Base-by-base conservation (phyloP, 2,113 vertebrate genomes). In the Morphnarchus princeps region DNA sequence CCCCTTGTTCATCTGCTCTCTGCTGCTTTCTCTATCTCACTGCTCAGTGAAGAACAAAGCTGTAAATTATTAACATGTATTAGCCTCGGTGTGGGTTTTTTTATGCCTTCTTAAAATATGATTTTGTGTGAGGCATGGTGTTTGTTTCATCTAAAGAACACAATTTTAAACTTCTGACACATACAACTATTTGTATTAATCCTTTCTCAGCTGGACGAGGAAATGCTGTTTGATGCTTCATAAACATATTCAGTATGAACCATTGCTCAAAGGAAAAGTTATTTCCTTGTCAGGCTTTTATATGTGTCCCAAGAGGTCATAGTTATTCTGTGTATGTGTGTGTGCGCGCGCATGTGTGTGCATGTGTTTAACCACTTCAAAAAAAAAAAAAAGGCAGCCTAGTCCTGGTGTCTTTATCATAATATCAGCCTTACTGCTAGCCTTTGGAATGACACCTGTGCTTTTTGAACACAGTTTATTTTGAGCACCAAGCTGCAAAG, bases 321-420 rank as follows among this genome's bases (percentile, higher is more conserved):
- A 55, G 13, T 71, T 28, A 9, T 71, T 86, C 26, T 55, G 3
- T 38, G 9, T 52, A 5, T 9, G 9, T 50, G 24, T 55, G 11
- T 22, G 20, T 9, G 3, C 1, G 24, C 3, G 2, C 4, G 4
- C 3, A 3, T 13, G 6, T 19, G 11, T 36, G 11, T 7, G 3
- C 2, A 0, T 63, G 19, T 47, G 17, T 65, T 88, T 61, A 61
- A 77, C 18, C 38, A 38, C 22, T 62, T 61, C 3, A 62, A 67
- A 49, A 93, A 76, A 52, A 9, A 24, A 43, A 49, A 28, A 29
- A 54, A 31, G 2, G 3, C 32, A 29, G 13, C 34, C 4, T 61
- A 29, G 10, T 32, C 20, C 16, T 79, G 31, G 3, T 57, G 12
- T 83, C 4, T 71, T 63, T 78, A 58, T 58, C 7, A 57, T 34